These are phyloP conservation scores for Chrysotoxum bicinctum DNA, from an alignment of 2,888 invertebrate species.

Conservation along the genomic window DNA sequence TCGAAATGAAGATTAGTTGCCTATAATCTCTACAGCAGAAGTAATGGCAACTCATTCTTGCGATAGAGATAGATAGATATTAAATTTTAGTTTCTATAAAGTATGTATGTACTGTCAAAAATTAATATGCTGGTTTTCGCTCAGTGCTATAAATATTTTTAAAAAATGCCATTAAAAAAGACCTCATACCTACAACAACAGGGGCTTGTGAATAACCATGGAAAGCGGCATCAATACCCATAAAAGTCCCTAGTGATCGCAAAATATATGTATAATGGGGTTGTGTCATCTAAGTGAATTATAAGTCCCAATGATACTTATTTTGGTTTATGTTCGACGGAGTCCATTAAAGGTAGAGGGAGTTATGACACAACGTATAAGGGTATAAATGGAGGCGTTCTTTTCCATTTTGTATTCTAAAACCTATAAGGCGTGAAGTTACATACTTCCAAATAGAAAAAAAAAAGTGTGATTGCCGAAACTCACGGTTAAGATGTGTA, in stretches of 20 bases:
- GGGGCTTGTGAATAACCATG: not conserved
- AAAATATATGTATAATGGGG: not conserved
- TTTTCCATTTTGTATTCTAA: not conserved
- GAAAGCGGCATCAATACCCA: not conserved
- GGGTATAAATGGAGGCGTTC: not conserved
- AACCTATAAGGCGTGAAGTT: not conserved
- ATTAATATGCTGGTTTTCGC: not conserved
- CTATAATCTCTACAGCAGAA: not conserved
- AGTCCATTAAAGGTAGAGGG: not conserved
- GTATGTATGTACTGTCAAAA: not conserved
- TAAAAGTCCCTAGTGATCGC: not conserved
- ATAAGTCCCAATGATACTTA: slow-evolving; percentile 16
- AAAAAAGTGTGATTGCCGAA: too few relatives aligned
- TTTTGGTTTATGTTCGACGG: slow-evolving; percentile 9
- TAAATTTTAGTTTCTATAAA: not conserved
- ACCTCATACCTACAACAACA: not conserved
- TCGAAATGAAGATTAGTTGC: not conserved
- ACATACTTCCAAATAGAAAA: too few relatives aligned
- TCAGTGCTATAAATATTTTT: not conserved
- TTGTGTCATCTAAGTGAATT: slow-evolving; percentile 18
- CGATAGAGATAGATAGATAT: too few relatives aligned
- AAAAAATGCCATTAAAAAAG: not conserved
- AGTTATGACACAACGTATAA: not conserved
- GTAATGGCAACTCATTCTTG: not conserved
- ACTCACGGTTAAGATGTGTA: too few relatives aligned